Base-by-base conservation (phyloP, 1,140 invertebrate genomes). In the Neodiprion virginianus region DNA sequence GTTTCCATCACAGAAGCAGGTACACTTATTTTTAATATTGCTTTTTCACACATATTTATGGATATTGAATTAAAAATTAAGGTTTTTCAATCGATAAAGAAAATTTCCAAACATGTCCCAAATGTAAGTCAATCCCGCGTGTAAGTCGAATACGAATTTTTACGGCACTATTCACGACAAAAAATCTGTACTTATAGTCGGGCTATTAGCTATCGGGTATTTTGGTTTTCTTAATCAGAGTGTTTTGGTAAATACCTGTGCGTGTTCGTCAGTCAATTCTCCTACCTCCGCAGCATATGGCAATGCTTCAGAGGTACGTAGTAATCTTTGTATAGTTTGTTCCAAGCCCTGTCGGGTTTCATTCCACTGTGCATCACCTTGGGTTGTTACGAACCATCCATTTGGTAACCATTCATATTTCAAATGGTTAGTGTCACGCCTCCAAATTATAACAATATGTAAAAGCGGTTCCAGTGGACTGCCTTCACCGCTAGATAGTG, bases 381-480 rank as follows among this genome's bases (percentile, higher is more conserved):
- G 78, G 48, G 84, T 83, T 11, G 83, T 76, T 40, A 88, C 84
- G 28, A 90, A 84, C 85, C 84, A 87, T 12, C 75, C 79, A 75
- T 83, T 83, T 75, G 80, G 84, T 69, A 88, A 85, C 96, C 97
- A 98, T 82, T 98, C 96, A 83, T 97, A 98, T 82, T 95, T 96
- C n/a, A 98, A 88, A 73, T 94, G 93, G 23, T 93, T 93, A 17
- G 92, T 91, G 84, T 97, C 96, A 67, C 94, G 90, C 21, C 97
- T 91, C 96, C 97, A 98, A 75, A 99, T 93, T 48, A 98, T 94
- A 0, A 97, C 96, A 67, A 96, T 92, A 65, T 94, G 91, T 67
- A 94, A 86, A 48, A 93, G 84, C 61, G 94, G 91, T 75, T 94
- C 92, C 75, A 88, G 85, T 71, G 88, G 89, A 76, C 85, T 89